Evolutionary conservation across 2,113 vertebrate genomes (phyloP).

Genomic region (Rana temporaria): DNA sequence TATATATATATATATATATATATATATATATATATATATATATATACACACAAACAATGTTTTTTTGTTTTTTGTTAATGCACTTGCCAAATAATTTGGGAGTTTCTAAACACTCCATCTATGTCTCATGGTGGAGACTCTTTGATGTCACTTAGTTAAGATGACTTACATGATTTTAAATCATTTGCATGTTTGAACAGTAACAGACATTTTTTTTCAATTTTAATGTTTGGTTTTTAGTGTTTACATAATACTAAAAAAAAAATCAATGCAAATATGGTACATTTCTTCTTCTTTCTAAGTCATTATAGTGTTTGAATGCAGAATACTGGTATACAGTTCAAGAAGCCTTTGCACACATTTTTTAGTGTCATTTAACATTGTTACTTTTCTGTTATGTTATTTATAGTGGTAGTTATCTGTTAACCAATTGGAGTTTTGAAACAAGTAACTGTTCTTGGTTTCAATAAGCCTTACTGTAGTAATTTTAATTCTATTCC

Average conservation of each 20-base stretch:
- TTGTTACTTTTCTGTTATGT: neutral
- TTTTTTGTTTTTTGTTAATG: neutral
- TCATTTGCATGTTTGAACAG: neutral
- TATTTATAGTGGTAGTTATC: conserved; percentile 52
- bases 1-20: too few relatives aligned
- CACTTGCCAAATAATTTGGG: too few relatives aligned
- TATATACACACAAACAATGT: too few relatives aligned
- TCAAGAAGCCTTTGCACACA: conserved; percentile 16
- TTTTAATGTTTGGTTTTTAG: neutral
- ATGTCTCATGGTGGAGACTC: neutral
- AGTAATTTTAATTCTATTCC: neutral
- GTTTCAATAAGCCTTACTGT: neutral
- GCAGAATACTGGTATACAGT: neutral
- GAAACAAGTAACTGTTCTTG: neutral
- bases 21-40: too few relatives aligned
- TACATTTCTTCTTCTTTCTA: neutral
- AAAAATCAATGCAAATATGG: conserved; percentile 7
- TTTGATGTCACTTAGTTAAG: neutral
- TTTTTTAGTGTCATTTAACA: neutral
- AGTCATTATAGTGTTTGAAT: conserved; percentile 14
- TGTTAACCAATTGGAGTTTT: conserved; percentile 30
- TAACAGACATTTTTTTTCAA: neutral
- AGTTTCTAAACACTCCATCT: neutral
- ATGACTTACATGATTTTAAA: neutral
- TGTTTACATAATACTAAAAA: neutral